Evolutionary conservation across 2,113 vertebrate species (phyloP).

Genomic region (Apodemus sylvaticus): DNA sequence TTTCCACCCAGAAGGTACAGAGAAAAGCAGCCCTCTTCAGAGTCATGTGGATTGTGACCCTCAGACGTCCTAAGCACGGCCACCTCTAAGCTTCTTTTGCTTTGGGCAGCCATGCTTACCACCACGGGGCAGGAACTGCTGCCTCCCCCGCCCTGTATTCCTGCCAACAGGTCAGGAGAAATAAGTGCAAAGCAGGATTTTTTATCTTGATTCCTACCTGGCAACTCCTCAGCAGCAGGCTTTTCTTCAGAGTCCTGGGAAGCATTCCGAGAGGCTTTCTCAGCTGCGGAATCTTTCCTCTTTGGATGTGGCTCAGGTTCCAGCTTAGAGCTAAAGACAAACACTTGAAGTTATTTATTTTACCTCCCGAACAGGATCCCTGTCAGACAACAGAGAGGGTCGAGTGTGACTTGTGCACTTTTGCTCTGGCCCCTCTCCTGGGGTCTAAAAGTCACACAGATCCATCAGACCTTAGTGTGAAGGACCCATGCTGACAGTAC

Average conservation of each 20-base stretch:
- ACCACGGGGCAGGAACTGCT: accelerated
- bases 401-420: accelerated
- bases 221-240: constrained; percentile 85
- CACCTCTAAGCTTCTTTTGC: background rate
- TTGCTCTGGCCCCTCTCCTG: background rate
- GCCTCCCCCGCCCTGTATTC: background rate
- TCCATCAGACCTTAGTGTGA: accelerated
- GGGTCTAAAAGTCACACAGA: background rate
- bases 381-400: background rate
- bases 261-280: constrained; percentile 70
- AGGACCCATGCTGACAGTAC: accelerated
- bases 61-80: background rate
- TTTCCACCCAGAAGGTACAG: accelerated
- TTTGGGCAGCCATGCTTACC: background rate
- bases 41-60: background rate
- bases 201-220: constrained; percentile 82
- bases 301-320: constrained; percentile 89
- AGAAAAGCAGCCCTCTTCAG: background rate
- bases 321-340: constrained; percentile 90
- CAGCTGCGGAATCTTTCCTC: constrained; percentile 70
- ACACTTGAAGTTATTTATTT: background rate
- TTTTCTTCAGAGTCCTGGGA: constrained; percentile 86
- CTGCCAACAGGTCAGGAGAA: accelerated
- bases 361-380: background rate
- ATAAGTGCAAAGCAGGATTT: accelerated